Evolutionary conservation across 2,888 invertebrate genomes (phyloP).

Genomic region (Tenthredo amoena): DNA sequence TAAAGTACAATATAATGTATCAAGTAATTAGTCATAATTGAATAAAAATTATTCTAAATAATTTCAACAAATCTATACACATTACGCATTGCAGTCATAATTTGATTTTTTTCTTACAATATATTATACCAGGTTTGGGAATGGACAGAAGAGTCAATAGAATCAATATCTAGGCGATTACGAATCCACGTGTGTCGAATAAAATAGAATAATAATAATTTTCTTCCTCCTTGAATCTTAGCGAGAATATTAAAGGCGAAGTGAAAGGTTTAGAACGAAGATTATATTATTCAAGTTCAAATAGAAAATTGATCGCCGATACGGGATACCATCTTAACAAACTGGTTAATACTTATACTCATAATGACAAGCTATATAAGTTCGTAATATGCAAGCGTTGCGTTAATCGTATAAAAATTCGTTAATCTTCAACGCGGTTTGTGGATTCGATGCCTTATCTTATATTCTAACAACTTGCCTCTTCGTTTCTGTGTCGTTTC

Average conservation of each 20-base stretch:
- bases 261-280: neutral
- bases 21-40: neutral
- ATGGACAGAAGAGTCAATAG: neutral
- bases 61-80: neutral
- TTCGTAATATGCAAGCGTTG: neutral
- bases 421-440: neutral
- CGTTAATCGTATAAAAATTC: neutral
- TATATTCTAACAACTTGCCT: neutral
- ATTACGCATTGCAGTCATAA: no score
- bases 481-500: neutral
- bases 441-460: neutral
- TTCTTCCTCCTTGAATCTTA: neutral
- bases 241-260: neutral
- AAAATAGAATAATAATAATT: neutral
- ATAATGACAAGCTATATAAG: neutral
- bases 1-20: neutral
- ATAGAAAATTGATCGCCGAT: neutral
- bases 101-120: neutral
- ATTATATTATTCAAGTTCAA: constrained; percentile 18
- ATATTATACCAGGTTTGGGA: neutral
- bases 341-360: neutral
- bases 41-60: neutral
- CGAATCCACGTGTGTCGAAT: neutral
- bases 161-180: neutral
- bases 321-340: neutral